Conservation (phyloP, 2,888 invertebrate genomes). For the Scelioninae gen. 1 region DNA sequence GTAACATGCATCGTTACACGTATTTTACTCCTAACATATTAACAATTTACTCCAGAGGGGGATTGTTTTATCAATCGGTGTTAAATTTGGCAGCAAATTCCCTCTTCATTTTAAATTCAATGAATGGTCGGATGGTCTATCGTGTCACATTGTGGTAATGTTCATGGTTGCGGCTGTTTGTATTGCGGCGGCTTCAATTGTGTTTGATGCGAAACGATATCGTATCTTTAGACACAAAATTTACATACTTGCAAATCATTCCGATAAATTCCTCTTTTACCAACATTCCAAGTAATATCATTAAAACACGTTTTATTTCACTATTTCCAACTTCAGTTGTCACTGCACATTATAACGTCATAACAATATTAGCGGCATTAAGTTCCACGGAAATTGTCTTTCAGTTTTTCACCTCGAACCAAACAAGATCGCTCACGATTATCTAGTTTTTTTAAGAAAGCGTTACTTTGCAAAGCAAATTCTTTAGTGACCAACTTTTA, state of each 20-base stretch:
- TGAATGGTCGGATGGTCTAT: constrained; percentile 1
- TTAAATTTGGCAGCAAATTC: constrained; percentile 29
- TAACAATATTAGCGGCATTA: constrained; percentile 37
- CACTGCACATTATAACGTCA: constrained; percentile 36
- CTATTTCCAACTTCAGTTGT: constrained; percentile 11
- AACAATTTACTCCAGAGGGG: constrained; percentile 1
- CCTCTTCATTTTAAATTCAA: constrained; percentile 37
- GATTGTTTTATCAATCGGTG: constrained; percentile 22
- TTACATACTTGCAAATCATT: constrained; percentile 18
- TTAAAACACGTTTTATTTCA: constrained; percentile 5
- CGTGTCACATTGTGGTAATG: constrained; percentile 21
- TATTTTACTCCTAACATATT: constrained; percentile 1
- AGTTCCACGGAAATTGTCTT: constrained; percentile 37
- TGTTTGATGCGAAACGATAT: constrained; percentile 11
- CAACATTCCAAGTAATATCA: not conserved
- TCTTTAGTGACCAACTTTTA: not conserved
- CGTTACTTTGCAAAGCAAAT: not conserved
- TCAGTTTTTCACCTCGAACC: constrained; percentile 24
- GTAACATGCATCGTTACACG: not conserved
- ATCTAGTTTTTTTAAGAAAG: constrained; percentile 4
- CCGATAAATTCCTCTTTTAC: constrained; percentile 2
- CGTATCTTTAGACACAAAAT: constrained; percentile 3
- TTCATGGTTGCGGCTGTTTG: constrained; percentile 26
- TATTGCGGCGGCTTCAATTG: constrained; percentile 8
- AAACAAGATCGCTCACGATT: constrained; percentile 16